Evolutionary conservation across 1,140 invertebrate species (phyloP), one percentile per base, ranked within the genome.

Genomic region (Trichonephila clavata): DNA sequence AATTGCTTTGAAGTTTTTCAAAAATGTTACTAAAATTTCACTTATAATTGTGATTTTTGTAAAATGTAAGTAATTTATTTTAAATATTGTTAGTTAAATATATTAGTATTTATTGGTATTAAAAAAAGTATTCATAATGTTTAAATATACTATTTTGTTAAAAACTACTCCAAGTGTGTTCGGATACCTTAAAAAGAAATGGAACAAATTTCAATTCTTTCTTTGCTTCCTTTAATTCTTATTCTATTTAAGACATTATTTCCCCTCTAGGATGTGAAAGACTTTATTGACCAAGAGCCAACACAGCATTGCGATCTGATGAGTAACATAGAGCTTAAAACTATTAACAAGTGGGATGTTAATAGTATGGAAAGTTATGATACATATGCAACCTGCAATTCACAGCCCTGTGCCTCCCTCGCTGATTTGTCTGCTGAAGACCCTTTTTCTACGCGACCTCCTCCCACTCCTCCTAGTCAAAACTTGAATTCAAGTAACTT

Each of bases 311-410:
- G 84, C 87, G 91, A 94, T 86, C 57, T 94, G 43, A 63, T 89
- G 86, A 90, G 90, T 68, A 94, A 94, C 39, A 94, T 95, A 14
- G 95, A 96, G 94, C 95, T 94, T 94, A 96, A 95, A 94, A 96
- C 95, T 81, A 95, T 95, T 43, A 94, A 93, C 83, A 93, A 93
- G n/a, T 94, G 94, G 94, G 97, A 98, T 89, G 96, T 97, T 93
- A 97, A 97, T 87, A 98, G 97, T 95, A 97, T 98, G 71, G 97
- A 98, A 90, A 98, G 97, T 95, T 98, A 97, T 57, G 98, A 99
- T 96, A 99, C 98, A 90, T 99, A 98, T 96, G 98, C 98, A 95
- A 99, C 98, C 96, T 99, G 98, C 96, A 97, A 98, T 96, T 99
- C 98, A 94, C 98, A 99, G 96, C 98, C 98, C 95, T 98, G 98